Conservation (phyloP, 1,140 invertebrate species). For the Wasmannia auropunctata region DNA sequence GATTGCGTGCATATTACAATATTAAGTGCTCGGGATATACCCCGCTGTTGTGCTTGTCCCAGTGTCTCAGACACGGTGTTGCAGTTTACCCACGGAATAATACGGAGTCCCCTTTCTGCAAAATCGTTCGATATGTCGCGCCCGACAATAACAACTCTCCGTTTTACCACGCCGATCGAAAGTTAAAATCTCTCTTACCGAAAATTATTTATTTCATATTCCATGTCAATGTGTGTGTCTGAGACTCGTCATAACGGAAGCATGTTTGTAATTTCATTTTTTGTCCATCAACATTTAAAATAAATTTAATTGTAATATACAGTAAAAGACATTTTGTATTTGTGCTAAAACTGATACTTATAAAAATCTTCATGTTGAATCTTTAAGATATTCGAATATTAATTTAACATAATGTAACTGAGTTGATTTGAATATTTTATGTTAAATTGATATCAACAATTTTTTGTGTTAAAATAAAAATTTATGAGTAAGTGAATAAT, state of each 20-base stretch:
- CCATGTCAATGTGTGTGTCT: too few relatives aligned
- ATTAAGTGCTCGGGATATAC: slow-evolving; percentile 12
- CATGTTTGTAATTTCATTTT: background rate
- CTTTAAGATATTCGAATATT: too few relatives aligned
- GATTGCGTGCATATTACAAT: slow-evolving; percentile 56
- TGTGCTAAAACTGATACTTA: too few relatives aligned
- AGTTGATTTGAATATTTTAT: too few relatives aligned
- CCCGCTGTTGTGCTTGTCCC: slow-evolving; percentile 6
- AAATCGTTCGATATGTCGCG: slow-evolving; percentile 46
- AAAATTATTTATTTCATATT: slow-evolving; percentile 1
- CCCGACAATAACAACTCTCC: background rate
- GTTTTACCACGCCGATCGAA: background rate
- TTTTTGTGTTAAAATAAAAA: too few relatives aligned
- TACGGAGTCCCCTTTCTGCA: background rate
- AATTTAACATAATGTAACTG: too few relatives aligned
- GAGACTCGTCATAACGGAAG: background rate
- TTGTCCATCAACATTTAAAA: background rate
- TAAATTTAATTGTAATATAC: background rate
- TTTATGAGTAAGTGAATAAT: too few relatives aligned
- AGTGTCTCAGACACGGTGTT: slow-evolving; percentile 11
- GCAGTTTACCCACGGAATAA: slow-evolving; percentile 18
- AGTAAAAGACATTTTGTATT: too few relatives aligned
- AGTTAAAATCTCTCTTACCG: background rate
- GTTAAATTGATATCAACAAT: too few relatives aligned
- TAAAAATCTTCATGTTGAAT: too few relatives aligned